Percentiles rank a stretch among this genome's conserved stretches.
These are phyloP conservation scores for Beris chalybata DNA, from an alignment of 2,888 invertebrate species.

Conservation along the genomic window DNA sequence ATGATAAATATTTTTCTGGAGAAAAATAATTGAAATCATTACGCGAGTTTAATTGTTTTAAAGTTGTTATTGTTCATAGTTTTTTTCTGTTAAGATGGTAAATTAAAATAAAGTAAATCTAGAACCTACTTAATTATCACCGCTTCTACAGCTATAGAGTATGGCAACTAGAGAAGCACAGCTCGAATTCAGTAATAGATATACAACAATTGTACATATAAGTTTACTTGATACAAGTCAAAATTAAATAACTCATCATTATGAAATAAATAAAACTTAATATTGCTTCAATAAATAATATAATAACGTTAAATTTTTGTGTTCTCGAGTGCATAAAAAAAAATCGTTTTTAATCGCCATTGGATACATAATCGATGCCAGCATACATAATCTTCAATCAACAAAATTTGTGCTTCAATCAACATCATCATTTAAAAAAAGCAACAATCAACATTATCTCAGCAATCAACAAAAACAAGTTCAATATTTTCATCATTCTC, in stretches of 20 bases:
- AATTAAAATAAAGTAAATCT: conserved; percentile 13
- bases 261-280: too few relatives aligned
- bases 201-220: not conserved
- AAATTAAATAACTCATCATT: not conserved
- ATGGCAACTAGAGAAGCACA: too few relatives aligned
- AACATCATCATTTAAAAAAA: conserved; percentile 17
- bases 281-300: too few relatives aligned
- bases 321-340: not conserved
- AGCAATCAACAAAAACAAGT: not conserved
- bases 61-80: conserved; percentile 13
- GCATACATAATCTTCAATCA: conserved; percentile 8
- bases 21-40: not conserved
- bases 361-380: not conserved
- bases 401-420: conserved; percentile 21
- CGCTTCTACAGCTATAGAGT: conserved; percentile 12
- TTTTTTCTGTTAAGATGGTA: conserved; percentile 17
- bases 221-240: not conserved
- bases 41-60: conserved; percentile 4
- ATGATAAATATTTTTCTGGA: conserved; percentile 62
- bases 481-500: too few relatives aligned
- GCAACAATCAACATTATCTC: conserved; percentile 2
- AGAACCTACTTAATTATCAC: conserved; percentile 2
- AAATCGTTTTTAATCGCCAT: not conserved
- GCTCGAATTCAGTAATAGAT: not conserved
- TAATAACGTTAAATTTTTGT: too few relatives aligned